Evolutionary conservation across 2,113 vertebrate species (phyloP).

Genomic region (Tympanuchus pallidicinctus): DNA sequence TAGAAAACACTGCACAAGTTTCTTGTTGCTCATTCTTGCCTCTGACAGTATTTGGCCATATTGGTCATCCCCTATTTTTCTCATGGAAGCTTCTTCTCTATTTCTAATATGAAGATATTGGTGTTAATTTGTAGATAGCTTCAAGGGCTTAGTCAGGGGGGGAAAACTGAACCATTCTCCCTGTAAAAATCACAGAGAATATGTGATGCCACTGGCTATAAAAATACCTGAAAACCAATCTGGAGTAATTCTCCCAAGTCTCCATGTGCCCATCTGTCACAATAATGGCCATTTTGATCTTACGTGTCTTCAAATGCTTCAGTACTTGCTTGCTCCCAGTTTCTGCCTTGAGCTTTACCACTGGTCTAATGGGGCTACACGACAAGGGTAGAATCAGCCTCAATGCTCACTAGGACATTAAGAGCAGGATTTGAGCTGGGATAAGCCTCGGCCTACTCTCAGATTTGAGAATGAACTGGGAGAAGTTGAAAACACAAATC

Average conservation of each 20-base stretch:
- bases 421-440: not conserved
- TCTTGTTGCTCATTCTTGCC: not conserved
- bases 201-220: not conserved
- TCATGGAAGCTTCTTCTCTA: not conserved
- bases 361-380: not conserved
- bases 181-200: not conserved
- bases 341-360: not conserved
- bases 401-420: rapidly evolving
- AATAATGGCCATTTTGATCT: rapidly evolving
- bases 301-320: not conserved
- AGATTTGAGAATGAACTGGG: not conserved
- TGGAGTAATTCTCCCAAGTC: not conserved
- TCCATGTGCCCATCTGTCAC: rapidly evolving
- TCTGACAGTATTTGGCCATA: not conserved
- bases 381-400: rapidly evolving
- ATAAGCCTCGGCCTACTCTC: not conserved
- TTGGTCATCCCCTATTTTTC: not conserved
- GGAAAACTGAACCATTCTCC: rapidly evolving
- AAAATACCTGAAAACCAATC: rapidly evolving
- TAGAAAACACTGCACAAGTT: not conserved
- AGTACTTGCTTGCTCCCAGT: rapidly evolving
- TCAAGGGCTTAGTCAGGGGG: rapidly evolving
- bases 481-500: not conserved
- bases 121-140: rapidly evolving
- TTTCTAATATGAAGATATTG: not conserved